Conservation (phyloP, 2,888 invertebrate genomes). For the Lasioglossum marginatum region DNA sequence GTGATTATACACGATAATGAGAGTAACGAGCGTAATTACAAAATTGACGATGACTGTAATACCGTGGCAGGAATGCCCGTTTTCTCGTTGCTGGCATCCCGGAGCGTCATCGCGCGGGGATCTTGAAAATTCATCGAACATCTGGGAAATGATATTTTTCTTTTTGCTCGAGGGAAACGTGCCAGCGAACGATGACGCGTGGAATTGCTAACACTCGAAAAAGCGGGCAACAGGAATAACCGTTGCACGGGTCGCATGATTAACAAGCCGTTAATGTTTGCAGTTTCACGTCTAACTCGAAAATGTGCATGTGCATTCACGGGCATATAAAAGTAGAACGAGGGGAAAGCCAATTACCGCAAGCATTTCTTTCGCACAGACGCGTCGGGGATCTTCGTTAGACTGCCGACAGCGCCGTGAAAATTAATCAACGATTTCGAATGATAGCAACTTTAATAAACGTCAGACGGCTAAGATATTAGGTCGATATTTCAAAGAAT, state of each 20-base stretch:
- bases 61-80: neutral
- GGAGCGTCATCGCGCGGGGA: neutral
- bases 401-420: slow-evolving; percentile 4
- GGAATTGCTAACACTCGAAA: neutral
- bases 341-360: slow-evolving; percentile 62
- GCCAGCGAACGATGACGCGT: neutral
- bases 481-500: neutral
- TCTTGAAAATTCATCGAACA: neutral
- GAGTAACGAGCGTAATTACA: neutral
- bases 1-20: slow-evolving; percentile 23
- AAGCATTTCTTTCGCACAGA: slow-evolving; percentile 43
- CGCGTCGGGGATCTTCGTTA: slow-evolving; percentile 18
- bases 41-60: slow-evolving; percentile 4
- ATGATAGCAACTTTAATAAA: neutral
- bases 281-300: slow-evolving; percentile 47
- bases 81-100: neutral
- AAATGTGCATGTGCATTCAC: slow-evolving; percentile 36
- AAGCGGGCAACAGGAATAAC: slow-evolving; percentile 13
- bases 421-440: slow-evolving; percentile 39
- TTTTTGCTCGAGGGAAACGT: neutral
- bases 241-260: slow-evolving; percentile 29
- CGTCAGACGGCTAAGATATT: neutral
- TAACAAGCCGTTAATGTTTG: slow-evolving; percentile 32
- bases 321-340: slow-evolving; percentile 49
- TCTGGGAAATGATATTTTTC: neutral